These are phyloP conservation scores for Malurus cyaneus DNA, from an alignment of 2,113 vertebrate genomes.

Conservation along the genomic window DNA sequence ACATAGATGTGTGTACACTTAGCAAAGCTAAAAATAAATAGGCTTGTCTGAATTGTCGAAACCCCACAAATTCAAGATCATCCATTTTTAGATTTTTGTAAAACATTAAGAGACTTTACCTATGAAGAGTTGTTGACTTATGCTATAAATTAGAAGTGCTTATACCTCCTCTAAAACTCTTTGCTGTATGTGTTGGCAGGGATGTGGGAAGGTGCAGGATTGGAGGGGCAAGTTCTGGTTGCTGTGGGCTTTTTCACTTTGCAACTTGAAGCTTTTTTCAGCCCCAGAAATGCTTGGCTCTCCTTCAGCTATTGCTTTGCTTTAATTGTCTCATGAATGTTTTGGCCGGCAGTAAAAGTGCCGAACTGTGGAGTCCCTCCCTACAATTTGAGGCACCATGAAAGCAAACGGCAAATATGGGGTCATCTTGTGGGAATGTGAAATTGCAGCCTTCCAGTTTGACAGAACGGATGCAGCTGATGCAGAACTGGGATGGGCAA, in stretches of 20 bases:
- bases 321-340: background rate
- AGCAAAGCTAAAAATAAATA: background rate
- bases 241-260: constrained; percentile 6
- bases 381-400: background rate
- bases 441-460: background rate
- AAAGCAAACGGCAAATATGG: background rate
- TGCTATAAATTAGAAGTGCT: background rate
- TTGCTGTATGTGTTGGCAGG: background rate
- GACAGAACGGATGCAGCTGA: background rate
- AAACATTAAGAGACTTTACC: background rate
- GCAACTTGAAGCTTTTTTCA: constrained; percentile 1
- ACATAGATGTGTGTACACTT: background rate
- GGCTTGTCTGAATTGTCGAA: background rate
- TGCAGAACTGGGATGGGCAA: background rate
- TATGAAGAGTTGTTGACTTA: background rate
- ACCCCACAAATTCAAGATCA: background rate
- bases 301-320: background rate
- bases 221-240: background rate
- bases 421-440: background rate
- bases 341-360: background rate
- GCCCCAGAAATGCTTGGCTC: background rate
- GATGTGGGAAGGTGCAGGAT: constrained; percentile 30
- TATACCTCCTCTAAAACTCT: background rate
- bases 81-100: background rate
- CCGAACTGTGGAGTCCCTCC: background rate